Evolutionary conservation across 1,140 invertebrate species (phyloP), one percentile per base, ranked within the genome.

Genomic region (Hyles vespertilio): DNA sequence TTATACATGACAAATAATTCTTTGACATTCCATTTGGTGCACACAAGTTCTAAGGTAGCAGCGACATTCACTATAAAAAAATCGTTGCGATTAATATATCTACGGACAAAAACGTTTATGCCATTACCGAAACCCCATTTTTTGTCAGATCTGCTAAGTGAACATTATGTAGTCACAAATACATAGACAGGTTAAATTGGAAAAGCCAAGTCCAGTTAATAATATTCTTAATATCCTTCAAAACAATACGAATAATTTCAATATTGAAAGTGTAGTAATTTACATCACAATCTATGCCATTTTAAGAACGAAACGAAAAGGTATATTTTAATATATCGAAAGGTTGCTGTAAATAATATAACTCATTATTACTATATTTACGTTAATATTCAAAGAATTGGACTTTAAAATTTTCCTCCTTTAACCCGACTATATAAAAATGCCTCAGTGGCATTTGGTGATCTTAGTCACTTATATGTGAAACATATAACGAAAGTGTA

Each of bases 91-190:
- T 51, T 65, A 61, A 32, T 69, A 72, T 61, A 65, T 58, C 65
- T 65, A 73, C 58, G 67, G 65, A 60, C 9, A 63, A 59, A 58
- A 59, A 60, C 60, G 45, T 58, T 50, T 51, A 53, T 53, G 51
- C 43, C 33, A 62, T 50, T 64, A 74, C 74, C 72, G 62, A 72
- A 72, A 65, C 69, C 71, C 71, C 69, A 73, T 46, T 22, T 22
- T 22, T 22, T 22, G 22, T 22, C 22, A 61, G 58, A 48, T 8
- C 8, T 40, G 36, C 5, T 40, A 40, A 58, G 45, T 55, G 12
- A 49, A 59, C 48, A 53, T 54, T 44, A 45, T n/a, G 36, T 40
- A 40, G 36, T 40, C 36, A 51, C 43, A 47, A 47, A 59, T 7
- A 33, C 46, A 48, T 48, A 9, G 44, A 2, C 36, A 8, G 36